phyloP scores from a whole-genome alignment of 2,888 invertebrate genomes.

The Anodontia alba region DNA sequence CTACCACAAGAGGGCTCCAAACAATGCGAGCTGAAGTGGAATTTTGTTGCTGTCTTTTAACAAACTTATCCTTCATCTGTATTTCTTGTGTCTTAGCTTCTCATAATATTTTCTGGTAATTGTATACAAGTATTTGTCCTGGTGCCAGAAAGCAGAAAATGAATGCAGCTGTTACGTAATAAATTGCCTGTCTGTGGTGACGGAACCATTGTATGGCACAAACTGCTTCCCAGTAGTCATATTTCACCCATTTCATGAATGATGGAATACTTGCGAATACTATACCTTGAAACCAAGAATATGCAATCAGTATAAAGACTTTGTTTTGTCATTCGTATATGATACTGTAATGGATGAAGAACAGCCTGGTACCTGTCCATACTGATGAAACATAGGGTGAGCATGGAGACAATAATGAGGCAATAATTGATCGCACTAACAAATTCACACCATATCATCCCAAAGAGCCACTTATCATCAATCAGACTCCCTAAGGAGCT shows the following conservation, averaged over 20 bases:
- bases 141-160: constrained; percentile 79
- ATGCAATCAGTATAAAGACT: constrained; percentile 66
- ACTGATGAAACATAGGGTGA: constrained; percentile 82
- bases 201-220: constrained; percentile 83
- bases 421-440: constrained; percentile 82
- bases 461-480: constrained; percentile 69
- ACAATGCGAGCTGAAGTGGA: constrained; percentile 54
- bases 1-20: constrained; percentile 79
- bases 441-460: constrained; percentile 67
- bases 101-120: constrained; percentile 72
- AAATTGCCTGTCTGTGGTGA: constrained; percentile 63
- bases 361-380: constrained; percentile 82
- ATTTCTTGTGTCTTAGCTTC: constrained; percentile 50
- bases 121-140: constrained; percentile 71
- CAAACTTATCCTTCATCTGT: background rate
- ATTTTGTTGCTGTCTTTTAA: background rate
- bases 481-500: constrained; percentile 68
- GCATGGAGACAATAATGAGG: constrained; percentile 83
- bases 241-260: constrained; percentile 76
- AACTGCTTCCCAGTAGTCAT: constrained; percentile 83
- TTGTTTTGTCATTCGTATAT: constrained; percentile 61
- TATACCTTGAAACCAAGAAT: constrained; percentile 80
- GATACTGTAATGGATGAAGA: constrained; percentile 77
- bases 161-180: constrained; percentile 80
- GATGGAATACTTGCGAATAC: constrained; percentile 76